phyloP scores from a whole-genome alignment of 2,888 invertebrate species.

The Volucella inflata region DNA sequence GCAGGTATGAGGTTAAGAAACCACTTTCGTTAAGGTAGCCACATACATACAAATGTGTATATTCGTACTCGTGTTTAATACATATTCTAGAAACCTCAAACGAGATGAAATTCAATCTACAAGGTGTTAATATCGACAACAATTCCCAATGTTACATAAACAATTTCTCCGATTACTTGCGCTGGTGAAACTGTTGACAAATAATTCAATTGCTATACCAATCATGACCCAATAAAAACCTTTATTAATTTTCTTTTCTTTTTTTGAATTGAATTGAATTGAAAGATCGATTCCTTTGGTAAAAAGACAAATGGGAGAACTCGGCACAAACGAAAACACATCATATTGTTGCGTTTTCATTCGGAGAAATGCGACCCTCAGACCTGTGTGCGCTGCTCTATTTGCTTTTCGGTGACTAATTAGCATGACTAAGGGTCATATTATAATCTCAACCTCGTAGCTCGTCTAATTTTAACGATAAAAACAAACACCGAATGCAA shows the following conservation, averaged over 20 bases:
- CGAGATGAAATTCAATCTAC: conserved; percentile 46
- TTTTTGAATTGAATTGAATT: conserved; percentile 42
- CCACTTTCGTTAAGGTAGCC: no score
- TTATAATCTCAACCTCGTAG: conserved; percentile 51
- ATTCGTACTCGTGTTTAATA: no score
- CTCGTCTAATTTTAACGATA: conserved; percentile 60
- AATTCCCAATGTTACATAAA: conserved; percentile 55
- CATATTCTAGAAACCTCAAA: no score
- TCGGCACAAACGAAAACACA: not conserved
- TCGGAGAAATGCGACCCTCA: not conserved
- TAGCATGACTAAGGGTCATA: conserved; percentile 65
- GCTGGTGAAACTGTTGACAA: conserved; percentile 38
- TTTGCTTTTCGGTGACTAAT: conserved; percentile 52
- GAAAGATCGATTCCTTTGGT: conserved; percentile 59
- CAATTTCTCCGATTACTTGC: conserved; percentile 57
- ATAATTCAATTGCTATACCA: conserved; percentile 20
- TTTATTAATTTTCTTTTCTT: conserved; percentile 11
- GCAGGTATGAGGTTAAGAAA: no score
- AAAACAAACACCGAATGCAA: conserved; percentile 34
- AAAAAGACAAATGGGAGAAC: not conserved
- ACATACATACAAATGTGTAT: no score
- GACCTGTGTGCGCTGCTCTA: conserved; percentile 29
- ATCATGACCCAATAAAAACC: conserved; percentile 37
- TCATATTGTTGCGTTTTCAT: conserved; percentile 35
- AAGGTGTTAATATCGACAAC: conserved; percentile 18